Evolutionary conservation across 2,797 vertebrate species (phyloP).

Genomic region (Brachyrhaphis roseni): DNA sequence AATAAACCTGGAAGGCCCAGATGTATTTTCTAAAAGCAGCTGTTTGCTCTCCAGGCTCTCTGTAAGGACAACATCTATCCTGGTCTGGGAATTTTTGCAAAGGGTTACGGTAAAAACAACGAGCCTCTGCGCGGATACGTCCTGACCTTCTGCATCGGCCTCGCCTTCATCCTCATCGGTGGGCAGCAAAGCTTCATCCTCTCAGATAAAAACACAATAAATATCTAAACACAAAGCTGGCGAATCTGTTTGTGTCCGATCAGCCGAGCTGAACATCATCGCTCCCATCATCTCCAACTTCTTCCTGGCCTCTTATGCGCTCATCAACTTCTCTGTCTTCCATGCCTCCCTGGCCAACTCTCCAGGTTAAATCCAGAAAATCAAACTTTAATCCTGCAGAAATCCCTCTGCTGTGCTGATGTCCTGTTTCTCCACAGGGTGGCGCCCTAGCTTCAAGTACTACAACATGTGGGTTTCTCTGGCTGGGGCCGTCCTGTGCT

Average conservation of each 20-base stretch:
- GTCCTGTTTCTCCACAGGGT: conserved; percentile 78
- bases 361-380: conserved; percentile 82
- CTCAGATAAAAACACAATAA: not conserved
- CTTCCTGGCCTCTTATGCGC: conserved; percentile 96
- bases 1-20: not conserved
- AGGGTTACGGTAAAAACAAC: conserved; percentile 97
- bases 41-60: conserved; percentile 81
- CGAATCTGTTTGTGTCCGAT: conserved; percentile 33
- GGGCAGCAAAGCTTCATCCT: conserved; percentile 36
- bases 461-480: conserved; percentile 99
- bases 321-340: conserved; percentile 98
- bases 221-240: not conserved
- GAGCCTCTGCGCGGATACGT: conserved; percentile 95
- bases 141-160: conserved; percentile 93
- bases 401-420: not conserved
- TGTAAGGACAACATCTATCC: conserved; percentile 98
- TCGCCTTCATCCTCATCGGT: conserved; percentile 98
- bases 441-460: conserved; percentile 97
- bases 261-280: conserved; percentile 93
- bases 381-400: not conserved
- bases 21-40: not conserved
- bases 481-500: conserved; percentile 90
- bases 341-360: conserved; percentile 96
- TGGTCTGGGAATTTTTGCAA: conserved; percentile 91
- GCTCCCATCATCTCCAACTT: conserved; percentile 99